Evolutionary conservation across 2,888 invertebrate genomes (phyloP), one percentile per base, ranked within the genome.

Genomic region (Cheilosia vulpina): DNA sequence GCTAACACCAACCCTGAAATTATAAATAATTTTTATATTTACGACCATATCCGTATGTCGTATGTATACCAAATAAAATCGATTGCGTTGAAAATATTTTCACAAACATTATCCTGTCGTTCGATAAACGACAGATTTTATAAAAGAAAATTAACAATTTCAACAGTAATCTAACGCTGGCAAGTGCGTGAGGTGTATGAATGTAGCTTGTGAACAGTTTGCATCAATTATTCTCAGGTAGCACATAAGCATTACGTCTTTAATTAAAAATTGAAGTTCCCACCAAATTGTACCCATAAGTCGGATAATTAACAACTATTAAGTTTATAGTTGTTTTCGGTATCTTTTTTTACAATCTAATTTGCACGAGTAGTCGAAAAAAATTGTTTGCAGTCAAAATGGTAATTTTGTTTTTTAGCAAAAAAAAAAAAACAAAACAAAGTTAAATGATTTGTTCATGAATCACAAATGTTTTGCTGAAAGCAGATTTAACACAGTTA

Each of bases 161-260:
- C 13, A 5, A 27, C 24, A 1, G 43, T 2, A 45, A 45, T 45
- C 43, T n/a, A 24, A 31, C 21, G n/a, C n/a, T 43, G 21, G 24
- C 45, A 73, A 73, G 53, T 53, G 60, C 62, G 62, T 53, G 62
- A 53, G 27, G n/a, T 17, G 31, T 62, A 27, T 15, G 27, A 15
- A 41, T 21, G 4, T 38, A 38, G 38, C 38, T 53, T 45, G 13
- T 63, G 34, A 38, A 65, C 13, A 21, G 55, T 55, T 55, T 47
- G 55, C 38, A 57, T 55, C 63, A 47, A 73, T 65, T 55, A 47
- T 24, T 24, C 63, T 52, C 43, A 55, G 55, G 41, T 72, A 60
- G 41, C 19, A 60, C 19, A 27, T 24, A 15, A n/a, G n/a, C 13
- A 11, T 7, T 5, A n/a, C 45, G 17, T 45, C n/a, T 45, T 17